phyloP scores from a whole-genome alignment of 64 coral and sea anemone genomes.

The Montipora cactus region DNA sequence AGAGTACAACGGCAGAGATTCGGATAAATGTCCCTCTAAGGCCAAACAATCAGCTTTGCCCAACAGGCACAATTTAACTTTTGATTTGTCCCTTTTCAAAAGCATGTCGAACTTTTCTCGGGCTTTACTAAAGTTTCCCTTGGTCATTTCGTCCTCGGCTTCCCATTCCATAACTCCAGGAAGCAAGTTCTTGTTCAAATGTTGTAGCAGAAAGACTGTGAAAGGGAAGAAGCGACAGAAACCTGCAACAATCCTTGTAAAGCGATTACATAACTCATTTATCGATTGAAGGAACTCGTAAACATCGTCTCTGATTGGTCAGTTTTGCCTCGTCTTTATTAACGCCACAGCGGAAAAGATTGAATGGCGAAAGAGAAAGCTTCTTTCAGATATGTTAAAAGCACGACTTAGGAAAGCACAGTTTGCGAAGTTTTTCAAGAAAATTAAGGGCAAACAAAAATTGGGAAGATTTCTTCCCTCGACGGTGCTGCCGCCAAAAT shows the following conservation, averaged over 20 bases:
- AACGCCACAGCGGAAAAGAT: background rate
- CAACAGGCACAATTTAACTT: background rate
- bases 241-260: background rate
- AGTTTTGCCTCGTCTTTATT: background rate
- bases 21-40: slow-evolving; percentile 14
- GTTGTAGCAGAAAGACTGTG: background rate
- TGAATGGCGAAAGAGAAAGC: background rate
- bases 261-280: slow-evolving; percentile 12
- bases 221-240: background rate
- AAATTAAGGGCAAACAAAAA: no score
- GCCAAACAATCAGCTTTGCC: slow-evolving; percentile 43
- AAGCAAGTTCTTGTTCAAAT: background rate
- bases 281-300: background rate
- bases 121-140: slow-evolving; percentile 40
- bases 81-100: background rate
- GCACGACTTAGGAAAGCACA: background rate
- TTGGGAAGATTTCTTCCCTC: background rate
- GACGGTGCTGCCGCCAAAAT: background rate
- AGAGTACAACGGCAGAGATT: slow-evolving; percentile 14
- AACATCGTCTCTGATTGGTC: slow-evolving; percentile 30
- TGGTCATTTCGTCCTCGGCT: slow-evolving; percentile 21
- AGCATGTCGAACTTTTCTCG: slow-evolving; percentile 29
- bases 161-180: background rate
- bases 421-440: background rate
- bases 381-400: background rate